Base-by-base conservation (phyloP, 2,888 invertebrate species). In the Drosophila tanythrix region DNA sequence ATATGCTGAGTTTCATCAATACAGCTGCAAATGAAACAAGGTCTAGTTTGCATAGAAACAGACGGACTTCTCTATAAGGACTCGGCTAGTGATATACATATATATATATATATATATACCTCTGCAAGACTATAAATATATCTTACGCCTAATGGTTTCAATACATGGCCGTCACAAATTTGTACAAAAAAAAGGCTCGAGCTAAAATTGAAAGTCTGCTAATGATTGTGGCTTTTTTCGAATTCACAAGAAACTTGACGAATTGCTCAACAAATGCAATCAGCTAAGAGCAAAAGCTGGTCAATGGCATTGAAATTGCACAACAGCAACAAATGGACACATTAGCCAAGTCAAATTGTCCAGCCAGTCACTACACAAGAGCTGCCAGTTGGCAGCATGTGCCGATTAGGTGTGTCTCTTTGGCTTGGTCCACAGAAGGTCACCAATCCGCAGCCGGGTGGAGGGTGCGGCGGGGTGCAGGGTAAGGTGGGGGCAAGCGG, bases 291-390 rank as follows among this genome's bases (percentile, higher is more conserved):
- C 52, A 77, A 60, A 67, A 55, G 55, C 67, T 76, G 69, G 69
- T 73, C 75, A 83, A 86, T 79, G 83, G 64, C 87, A 83, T 83
- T 84, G 87, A 79, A 83, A 74, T 86, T 79, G 74, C 82, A 69
- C 76, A 83, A 68, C 56, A 68, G 61, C 64, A 74, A 76, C 57
- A 74, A 78, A 68, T 65, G 77, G 62, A 65, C 71, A 73, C 72
- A 79, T 86, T 82, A 79, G 73, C 66, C 57, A 48, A 69, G 75
- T 70, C 21, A 60, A 53, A 53, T 68, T 70, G 78, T 62, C 62
- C 57, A 65, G 70, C 36, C 63, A 64, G 65, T 72, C 67, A 65
- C 46, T 59, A 27, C 58, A 65, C 67, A 63, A 58, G 40, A 56
- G 60, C 61, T 51, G 35, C 60, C 71, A 62, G 67, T 43, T 25